Evolutionary conservation across 2,797 vertebrate species (phyloP).

Genomic region (Scarus forsteni): DNA sequence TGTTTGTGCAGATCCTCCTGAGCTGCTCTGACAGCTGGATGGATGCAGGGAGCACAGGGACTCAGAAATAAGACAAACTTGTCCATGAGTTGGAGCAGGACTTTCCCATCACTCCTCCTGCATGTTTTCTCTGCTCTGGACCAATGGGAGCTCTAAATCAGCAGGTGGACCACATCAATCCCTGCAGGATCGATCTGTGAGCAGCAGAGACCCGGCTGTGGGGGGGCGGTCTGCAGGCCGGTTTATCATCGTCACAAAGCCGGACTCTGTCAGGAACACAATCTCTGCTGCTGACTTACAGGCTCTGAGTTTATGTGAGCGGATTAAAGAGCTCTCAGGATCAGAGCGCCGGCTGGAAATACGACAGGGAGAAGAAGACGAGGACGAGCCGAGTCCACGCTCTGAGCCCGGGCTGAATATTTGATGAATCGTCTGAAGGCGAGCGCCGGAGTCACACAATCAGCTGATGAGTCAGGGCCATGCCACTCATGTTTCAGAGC

Average conservation of each 20-base stretch:
- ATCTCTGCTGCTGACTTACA: conserved; percentile 76
- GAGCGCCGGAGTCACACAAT: conserved; percentile 63
- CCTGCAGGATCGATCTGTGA: conserved; percentile 81
- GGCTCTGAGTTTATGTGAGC: conserved; percentile 57
- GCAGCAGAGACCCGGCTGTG: conserved; percentile 60
- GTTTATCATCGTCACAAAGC: conserved; percentile 77
- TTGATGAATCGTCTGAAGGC: conserved; percentile 67
- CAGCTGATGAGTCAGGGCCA: conserved; percentile 77
- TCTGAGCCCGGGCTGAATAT: conserved; percentile 71
- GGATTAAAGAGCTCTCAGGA: conserved; percentile 39
- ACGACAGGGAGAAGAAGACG: not conserved
- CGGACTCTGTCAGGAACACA: conserved; percentile 72
- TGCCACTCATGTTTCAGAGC: conserved; percentile 73
- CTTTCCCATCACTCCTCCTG: too few species aligned
- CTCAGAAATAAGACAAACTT: too few species aligned
- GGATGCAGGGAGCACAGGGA: too few species aligned
- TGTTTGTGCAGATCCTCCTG: too few species aligned
- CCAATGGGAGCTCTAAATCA: conserved; percentile 77
- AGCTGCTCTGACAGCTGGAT: too few species aligned
- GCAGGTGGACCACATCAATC: conserved; percentile 77
- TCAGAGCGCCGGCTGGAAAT: not conserved
- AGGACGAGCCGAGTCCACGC: conserved; percentile 41
- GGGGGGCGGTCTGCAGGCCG: conserved; percentile 67
- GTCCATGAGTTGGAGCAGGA: too few species aligned
- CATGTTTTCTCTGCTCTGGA: conserved; percentile 67